Base-by-base conservation (phyloP, 2,888 invertebrate species). In the Nymphalis polychloros region DNA sequence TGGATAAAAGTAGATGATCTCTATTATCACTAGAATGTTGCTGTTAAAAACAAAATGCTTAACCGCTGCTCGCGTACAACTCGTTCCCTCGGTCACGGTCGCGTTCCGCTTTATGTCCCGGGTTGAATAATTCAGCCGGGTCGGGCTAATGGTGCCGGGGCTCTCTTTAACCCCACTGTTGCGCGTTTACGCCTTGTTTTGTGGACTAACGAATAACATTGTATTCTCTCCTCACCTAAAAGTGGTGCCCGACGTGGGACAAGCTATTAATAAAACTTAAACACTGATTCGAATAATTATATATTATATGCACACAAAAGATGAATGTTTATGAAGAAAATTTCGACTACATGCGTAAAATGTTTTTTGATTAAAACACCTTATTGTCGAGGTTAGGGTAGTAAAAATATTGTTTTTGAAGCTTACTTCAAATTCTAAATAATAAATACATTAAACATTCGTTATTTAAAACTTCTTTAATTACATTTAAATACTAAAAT, bases 41-140 rank as follows among this genome's bases (percentile, higher is more conserved):
- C 20, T 19, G 50, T 20, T 20, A 50, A 20, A 10, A 20, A 19
- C 1, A 20, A 20, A 20, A 19, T 8, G 10, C 20, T 53, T 7
- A 23, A 50, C 19, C 59, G 52, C 46, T 53, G 16, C 31, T 23
- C 49, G 31, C 55, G 63, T 55, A 5, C 57, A n/a, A 47, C 52
- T 62, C 55, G 55, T 20, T 13, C 63, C 53, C 16, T 61, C 23
- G 20, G 31, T 65, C 35, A 49, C 57, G 53, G 55, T 68, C 53
- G 60, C 68, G 67, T 69, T 67, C 68, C 63, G 71, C 65, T 71
- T 72, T 71, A 72, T 72, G 69, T 68, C 63, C 60, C 67, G 57
- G 69, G 69, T 70, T 70, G 76, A 74, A 75, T 74, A 71, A 75
- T 76, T 74, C 73, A 75, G 63, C 67, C 65, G 74, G 72, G 64